Percentiles rank a stretch among this genome's conserved stretches.
These are phyloP conservation scores for Menura novaehollandiae DNA, from an alignment of 2,113 vertebrate genomes.

Conservation along the genomic window DNA sequence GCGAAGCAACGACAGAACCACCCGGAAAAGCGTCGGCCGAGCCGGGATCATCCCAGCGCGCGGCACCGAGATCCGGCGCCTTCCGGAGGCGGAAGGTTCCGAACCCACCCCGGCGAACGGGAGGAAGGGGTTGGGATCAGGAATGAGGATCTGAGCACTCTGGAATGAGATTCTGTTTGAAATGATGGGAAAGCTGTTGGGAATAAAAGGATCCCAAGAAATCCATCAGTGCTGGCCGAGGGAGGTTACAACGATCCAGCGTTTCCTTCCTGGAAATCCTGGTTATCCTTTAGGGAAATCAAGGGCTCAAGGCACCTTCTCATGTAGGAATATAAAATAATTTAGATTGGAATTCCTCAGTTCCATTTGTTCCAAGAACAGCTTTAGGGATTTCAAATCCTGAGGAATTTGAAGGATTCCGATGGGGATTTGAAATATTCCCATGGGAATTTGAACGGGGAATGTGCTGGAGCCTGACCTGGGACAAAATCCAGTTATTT, in stretches of 20 bases:
- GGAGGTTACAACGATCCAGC: neutral
- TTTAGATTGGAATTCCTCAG: neutral
- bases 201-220: neutral
- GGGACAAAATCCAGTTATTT: neutral
- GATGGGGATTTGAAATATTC: neutral
- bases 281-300: neutral
- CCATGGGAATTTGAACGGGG: neutral
- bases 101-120: rapidly evolving
- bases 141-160: neutral
- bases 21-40: rapidly evolving
- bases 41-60: rapidly evolving
- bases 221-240: neutral
- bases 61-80: neutral
- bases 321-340: no score
- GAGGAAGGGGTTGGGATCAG: neutral
- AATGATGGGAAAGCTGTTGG: neutral
- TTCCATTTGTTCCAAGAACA: neutral
- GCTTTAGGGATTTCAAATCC: neutral
- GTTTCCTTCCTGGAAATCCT: neutral
- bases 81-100: neutral
- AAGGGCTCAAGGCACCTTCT: neutral
- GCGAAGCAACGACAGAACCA: rapidly evolving
- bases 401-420: neutral
- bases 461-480: neutral
- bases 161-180: neutral